Conservation (phyloP, 2,797 vertebrate species). For the Margarornis squamiger region DNA sequence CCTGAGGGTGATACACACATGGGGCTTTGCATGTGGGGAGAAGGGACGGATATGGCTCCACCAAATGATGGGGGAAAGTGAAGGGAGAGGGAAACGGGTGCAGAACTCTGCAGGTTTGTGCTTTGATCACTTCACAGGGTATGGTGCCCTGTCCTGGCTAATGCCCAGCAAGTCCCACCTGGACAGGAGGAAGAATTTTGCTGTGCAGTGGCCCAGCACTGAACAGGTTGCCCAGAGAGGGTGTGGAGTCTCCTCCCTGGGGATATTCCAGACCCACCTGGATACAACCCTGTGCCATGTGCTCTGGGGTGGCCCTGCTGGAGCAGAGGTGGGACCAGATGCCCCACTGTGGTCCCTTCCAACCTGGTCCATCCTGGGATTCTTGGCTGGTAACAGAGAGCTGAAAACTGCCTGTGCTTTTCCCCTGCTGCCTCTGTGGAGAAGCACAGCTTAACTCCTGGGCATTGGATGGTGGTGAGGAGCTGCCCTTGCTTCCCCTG, state of each 20-base stretch:
- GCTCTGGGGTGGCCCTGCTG: background rate
- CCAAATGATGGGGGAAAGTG: background rate
- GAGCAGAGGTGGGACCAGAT: background rate
- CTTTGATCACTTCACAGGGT: background rate
- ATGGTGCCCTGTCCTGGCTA: fast-evolving
- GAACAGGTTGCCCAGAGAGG: background rate
- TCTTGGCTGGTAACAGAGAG: background rate
- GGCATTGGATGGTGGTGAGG: background rate
- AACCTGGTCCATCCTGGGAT: background rate
- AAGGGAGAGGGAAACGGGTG: background rate
- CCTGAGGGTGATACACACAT: background rate
- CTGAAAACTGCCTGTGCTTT: background rate
- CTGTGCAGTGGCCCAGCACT: background rate
- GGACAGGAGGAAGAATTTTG: background rate
- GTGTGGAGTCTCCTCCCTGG: background rate
- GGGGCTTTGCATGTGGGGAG: background rate
- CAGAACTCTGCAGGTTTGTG: background rate
- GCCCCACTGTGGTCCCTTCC: background rate
- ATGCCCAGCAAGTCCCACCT: background rate
- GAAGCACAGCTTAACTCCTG: background rate
- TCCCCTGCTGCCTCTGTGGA: background rate
- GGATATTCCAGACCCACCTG: background rate
- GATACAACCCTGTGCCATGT: background rate
- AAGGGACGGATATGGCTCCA: background rate
- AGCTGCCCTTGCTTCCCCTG: background rate